These are phyloP conservation scores for Myiagra hebetior DNA, from an alignment of 2,113 vertebrate species.

Conservation along the genomic window DNA sequence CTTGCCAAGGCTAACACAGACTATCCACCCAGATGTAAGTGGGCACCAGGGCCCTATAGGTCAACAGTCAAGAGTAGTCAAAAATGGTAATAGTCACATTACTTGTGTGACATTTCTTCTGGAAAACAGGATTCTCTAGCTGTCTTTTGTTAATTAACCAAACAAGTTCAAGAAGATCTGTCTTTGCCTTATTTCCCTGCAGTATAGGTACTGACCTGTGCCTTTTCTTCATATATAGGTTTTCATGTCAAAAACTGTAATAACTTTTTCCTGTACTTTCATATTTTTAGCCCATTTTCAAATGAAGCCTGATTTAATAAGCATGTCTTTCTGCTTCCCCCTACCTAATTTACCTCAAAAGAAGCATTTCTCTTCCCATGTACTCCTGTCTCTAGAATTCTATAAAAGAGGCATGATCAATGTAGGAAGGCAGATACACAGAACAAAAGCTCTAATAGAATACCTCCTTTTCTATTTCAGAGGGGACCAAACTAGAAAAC, in stretches of 20 bases:
- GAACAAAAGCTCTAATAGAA: neutral
- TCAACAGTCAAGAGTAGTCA: neutral
- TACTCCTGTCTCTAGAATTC: neutral
- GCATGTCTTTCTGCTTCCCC: neutral
- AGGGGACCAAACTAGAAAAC: neutral
- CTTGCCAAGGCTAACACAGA: neutral
- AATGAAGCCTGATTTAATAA: neutral
- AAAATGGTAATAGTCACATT: neutral
- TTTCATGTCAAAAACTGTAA: neutral
- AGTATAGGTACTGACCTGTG: neutral
- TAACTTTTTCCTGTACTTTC: neutral
- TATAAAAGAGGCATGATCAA: neutral
- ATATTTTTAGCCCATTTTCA: neutral
- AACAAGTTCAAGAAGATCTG: neutral
- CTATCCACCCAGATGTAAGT: neutral
- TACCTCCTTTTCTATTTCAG: neutral
- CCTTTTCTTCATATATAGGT: neutral
- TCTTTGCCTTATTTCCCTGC: neutral
- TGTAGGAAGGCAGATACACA: neutral
- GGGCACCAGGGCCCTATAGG: neutral
- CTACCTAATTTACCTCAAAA: neutral
- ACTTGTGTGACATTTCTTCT: neutral
- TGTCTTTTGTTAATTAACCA: neutral
- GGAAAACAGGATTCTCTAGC: neutral
- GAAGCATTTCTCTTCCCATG: neutral